These are phyloP conservation scores for Xanthorhoe designata DNA, from an alignment of 2,888 invertebrate species.

Conservation along the genomic window DNA sequence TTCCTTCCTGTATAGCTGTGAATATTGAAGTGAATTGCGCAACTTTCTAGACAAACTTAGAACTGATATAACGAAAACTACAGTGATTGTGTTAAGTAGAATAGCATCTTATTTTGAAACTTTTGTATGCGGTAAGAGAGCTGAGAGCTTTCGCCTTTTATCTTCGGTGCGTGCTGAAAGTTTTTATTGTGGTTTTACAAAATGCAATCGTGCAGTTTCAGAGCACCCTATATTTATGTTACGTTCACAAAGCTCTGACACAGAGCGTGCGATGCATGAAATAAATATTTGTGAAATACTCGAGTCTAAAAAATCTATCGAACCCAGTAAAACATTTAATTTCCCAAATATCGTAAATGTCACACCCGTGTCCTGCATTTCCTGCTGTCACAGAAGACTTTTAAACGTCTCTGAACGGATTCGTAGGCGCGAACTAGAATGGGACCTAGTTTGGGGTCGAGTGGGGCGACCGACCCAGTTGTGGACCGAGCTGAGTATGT, in stretches of 20 bases:
- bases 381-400: conserved; percentile 47
- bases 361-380: conserved; percentile 44
- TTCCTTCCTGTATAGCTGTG: conserved; percentile 53
- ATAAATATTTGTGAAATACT: conserved; percentile 1
- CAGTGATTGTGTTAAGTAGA: conserved; percentile 62
- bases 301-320: neutral
- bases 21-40: conserved; percentile 75
- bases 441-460: conserved; percentile 64
- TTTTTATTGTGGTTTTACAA: conserved; percentile 19
- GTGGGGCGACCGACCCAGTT: conserved; percentile 74
- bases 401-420: conserved; percentile 53
- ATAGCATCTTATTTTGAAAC: conserved; percentile 55
- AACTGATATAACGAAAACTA: conserved; percentile 62
- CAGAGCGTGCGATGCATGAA: conserved; percentile 6
- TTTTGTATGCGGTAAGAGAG: conserved; percentile 46
- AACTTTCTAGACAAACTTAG: conserved; percentile 68
- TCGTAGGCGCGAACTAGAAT: conserved; percentile 55
- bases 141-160: conserved; percentile 26
- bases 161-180: conserved; percentile 19
- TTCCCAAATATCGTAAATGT: conserved; percentile 34
- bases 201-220: conserved; percentile 8
- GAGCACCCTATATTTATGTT: conserved; percentile 2
- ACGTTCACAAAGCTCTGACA: conserved; percentile 4
- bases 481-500: conserved; percentile 55
- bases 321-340: conserved; percentile 30